phyloP scores from a whole-genome alignment of 1,140 invertebrate species.

The Dendrolimus punctatus region DNA sequence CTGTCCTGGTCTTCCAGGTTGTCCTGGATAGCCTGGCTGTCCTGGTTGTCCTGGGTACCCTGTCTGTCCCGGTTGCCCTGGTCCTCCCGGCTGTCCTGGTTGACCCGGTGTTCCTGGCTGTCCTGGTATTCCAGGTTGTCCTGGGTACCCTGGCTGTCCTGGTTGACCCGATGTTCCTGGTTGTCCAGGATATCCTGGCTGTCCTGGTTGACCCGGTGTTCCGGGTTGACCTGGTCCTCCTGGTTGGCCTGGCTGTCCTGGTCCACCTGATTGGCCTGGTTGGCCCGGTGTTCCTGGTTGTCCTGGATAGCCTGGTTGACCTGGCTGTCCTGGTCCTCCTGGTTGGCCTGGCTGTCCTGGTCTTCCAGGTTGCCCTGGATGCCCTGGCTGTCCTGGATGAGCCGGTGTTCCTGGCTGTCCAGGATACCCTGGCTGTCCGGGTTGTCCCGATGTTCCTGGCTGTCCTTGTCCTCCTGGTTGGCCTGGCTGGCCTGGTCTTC shows the following conservation, averaged over 20 bases:
- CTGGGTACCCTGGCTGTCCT: constrained; percentile 10
- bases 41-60: constrained; percentile 15
- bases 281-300: constrained; percentile 13
- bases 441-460: constrained; percentile 1
- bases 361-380: not conserved
- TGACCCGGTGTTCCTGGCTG: not conserved
- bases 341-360: constrained; percentile 5
- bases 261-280: constrained; percentile 12
- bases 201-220: constrained; percentile 9
- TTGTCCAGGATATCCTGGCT: constrained; percentile 8
- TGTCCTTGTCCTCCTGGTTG: not conserved
- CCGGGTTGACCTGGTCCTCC: constrained; percentile 6
- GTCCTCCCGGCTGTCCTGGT: constrained; percentile 14
- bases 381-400: constrained; percentile 1
- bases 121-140: constrained; percentile 9
- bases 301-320: constrained; percentile 13
- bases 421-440: not conserved
- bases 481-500: not conserved
- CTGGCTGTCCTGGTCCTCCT: constrained; percentile 15
- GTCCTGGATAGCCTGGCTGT: constrained; percentile 13
- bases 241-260: constrained; percentile 16
- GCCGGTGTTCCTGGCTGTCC: not conserved
- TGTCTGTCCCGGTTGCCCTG: constrained; percentile 17
- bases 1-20: constrained; percentile 13
- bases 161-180: constrained; percentile 10